Evolutionary conservation across 1,140 invertebrate species (phyloP), one percentile per base, ranked within the genome.

Genomic region (Drosophila gunungcola): DNA sequence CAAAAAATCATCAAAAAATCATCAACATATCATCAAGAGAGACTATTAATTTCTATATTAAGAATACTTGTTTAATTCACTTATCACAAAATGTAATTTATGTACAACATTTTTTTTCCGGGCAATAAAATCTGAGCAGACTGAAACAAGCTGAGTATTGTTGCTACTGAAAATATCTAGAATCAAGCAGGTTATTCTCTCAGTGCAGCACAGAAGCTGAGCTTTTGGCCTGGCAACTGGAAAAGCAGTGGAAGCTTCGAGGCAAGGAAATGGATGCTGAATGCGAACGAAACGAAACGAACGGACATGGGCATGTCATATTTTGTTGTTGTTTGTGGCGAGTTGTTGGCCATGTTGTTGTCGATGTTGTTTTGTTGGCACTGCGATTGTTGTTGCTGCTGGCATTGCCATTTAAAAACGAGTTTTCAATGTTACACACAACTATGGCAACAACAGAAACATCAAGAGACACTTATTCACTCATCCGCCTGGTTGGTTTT

Each of bases 261-360:
- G 63, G 63, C 74, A 77, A 80, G 83, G 84, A 88, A 86, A 78
- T 84, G 84, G 81, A 84, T 63, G 56, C 81, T 74, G 81, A 68
- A 49, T 57, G 52, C 52, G 63, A 84, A 73, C 55, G 64, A 68
- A 84, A 73, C 55, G 64, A 68, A 68, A 52, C 64, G 77, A 85
- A 77, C 81, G 81, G 84, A 88, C 84, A 89, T 89, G 75, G 80
- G 54, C 51, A 73, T 89, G 84, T 80, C 84, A 89, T 88, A 89
- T 88, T 89, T 88, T 78, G 75, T 63, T 78, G 75, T 78, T 78
- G 75, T 32, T 63, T 77, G 74, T 57, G 75, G 64, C 48, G 29
- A 70, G 36, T 68, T 68, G 61, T 60, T 63, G 60, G 57, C 60
- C 54, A 25, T 45, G 63, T 42, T 42, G 21, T 51, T 68, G 56